Evolutionary conservation across 2,797 vertebrate species (phyloP), one percentile per base, ranked within the genome.

Genomic region (Urophycis tenuis): DNA sequence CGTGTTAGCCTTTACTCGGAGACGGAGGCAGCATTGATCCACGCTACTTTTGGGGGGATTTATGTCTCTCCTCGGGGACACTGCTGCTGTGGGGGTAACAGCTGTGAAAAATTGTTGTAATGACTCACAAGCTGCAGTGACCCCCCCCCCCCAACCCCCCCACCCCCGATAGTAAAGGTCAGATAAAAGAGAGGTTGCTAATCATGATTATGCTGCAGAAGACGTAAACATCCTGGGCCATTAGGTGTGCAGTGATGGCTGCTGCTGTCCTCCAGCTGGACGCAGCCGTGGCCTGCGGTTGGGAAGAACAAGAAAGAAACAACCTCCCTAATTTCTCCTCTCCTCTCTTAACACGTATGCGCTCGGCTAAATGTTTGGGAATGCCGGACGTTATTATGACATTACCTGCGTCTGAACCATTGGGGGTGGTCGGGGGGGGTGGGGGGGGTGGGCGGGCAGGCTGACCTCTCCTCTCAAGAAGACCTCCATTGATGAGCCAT

Each of bases 61-160:
- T 29, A 64, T 64, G 53, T 64, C 53, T 64, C 53, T 53, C 8
- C n/a, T 64, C 53, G 2, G n/a, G 53, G 73, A 49, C 74, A 75
- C 41, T 69, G 75, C 49, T 82, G 74, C 73, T 67, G 79, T 72
- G 82, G 81, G 78, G 77, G 86, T 81, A 87, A 82, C 78, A 80
- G 73, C 83, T 86, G 86, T 89, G 81, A 90, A 87, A 80, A 85
- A 90, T 92, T 53, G 81, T 80, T 79, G 45, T 91, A 92, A 93
- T 87, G 85, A 92, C 76, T 87, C 81, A 35, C 77, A 84, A 84
- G 81, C 72, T 74, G 70, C 79, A 78, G 77, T 41, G n/a, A 80
- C 82, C 53, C 22, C 49, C 41, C 41, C 41, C 41, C 1, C 41
- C 41, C 41, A 22, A 6, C 49, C 41, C 41, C 41, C 41, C 1